Percentiles rank a stretch among this genome's conserved stretches.
These are phyloP conservation scores for Echinometra lucunter DNA, from an alignment of 53 echinoderm and acorn worm genomes.

Conservation along the genomic window DNA sequence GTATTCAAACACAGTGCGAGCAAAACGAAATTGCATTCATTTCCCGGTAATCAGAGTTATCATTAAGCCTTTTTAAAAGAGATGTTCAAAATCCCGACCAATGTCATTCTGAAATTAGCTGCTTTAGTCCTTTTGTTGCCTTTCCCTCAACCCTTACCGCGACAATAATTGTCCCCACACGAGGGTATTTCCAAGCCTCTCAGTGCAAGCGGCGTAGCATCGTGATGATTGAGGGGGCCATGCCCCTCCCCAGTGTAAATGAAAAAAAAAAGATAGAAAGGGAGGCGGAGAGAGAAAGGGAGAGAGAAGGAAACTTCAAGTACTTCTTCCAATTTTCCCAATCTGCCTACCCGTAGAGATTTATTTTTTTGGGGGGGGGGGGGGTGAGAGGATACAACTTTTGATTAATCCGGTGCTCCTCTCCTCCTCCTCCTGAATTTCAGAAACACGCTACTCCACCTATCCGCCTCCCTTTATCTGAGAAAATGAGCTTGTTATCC, in stretches of 20 bases:
- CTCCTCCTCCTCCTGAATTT: not conserved
- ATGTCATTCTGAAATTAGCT: not conserved
- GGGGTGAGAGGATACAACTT: too few species aligned
- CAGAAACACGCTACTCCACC: not conserved
- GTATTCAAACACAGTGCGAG: not conserved
- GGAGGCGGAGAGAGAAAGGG: not conserved
- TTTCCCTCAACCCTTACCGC: not conserved
- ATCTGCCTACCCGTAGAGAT: too few species aligned
- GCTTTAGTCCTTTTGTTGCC: not conserved
- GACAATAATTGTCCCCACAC: not conserved
- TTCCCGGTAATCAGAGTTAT: not conserved
- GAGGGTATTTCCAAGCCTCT: not conserved
- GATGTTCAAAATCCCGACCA: not conserved
- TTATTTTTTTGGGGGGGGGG: too few species aligned
- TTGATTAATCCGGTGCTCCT: not conserved
- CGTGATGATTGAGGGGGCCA: too few species aligned
- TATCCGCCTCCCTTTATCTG: not conserved
- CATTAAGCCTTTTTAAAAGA: not conserved
- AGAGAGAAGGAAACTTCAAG: not conserved
- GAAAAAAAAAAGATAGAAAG: too few species aligned
- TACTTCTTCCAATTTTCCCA: not conserved
- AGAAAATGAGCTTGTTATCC: constrained; percentile 17
- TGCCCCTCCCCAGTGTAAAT: too few species aligned
- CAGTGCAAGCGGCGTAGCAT: not conserved
- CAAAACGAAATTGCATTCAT: not conserved